These are phyloP conservation scores for Elgaria multicarinata DNA, from an alignment of 2,113 vertebrate species.

Conservation along the genomic window DNA sequence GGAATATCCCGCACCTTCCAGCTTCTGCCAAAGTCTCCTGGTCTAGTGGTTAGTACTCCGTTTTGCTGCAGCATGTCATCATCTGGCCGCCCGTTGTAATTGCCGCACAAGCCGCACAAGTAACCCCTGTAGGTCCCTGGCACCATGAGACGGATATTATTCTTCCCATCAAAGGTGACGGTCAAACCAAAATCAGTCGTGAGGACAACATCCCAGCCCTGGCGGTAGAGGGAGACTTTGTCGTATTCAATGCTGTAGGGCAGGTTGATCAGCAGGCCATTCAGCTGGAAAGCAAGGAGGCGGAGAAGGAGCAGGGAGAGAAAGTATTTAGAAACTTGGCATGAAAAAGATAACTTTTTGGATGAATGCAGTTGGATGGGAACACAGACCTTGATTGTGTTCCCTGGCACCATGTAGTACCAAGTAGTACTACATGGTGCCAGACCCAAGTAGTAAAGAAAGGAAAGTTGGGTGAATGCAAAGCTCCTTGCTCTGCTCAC, in stretches of 20 bases:
- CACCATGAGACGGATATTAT: constrained; percentile 65
- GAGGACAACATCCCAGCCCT: constrained; percentile 67
- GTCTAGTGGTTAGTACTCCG: constrained; percentile 52
- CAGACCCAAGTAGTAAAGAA: background rate
- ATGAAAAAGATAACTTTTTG: background rate
- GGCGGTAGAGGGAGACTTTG: constrained; percentile 67
- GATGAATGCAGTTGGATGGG: background rate
- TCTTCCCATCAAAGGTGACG: constrained; percentile 76
- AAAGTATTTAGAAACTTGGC: background rate
- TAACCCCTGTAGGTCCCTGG: constrained; percentile 77
- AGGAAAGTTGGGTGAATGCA: background rate
- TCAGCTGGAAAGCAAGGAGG: constrained; percentile 65
- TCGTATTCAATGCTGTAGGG: constrained; percentile 71
- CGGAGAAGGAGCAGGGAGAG: background rate
- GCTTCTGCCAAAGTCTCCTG: constrained; percentile 76
- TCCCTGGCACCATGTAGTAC: no score
- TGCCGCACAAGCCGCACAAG: constrained; percentile 84
- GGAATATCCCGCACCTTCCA: constrained; percentile 73
- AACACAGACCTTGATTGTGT: background rate
- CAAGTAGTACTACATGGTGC: no score
- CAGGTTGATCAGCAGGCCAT: constrained; percentile 73
- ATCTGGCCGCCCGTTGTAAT: constrained; percentile 74
- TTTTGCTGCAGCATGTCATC: constrained; percentile 76
- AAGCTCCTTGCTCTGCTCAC: background rate
- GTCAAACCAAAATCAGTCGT: constrained; percentile 77